Evolutionary conservation across 2,113 vertebrate genomes (phyloP), one percentile per base, ranked within the genome.

Genomic region (Helogale parvula): DNA sequence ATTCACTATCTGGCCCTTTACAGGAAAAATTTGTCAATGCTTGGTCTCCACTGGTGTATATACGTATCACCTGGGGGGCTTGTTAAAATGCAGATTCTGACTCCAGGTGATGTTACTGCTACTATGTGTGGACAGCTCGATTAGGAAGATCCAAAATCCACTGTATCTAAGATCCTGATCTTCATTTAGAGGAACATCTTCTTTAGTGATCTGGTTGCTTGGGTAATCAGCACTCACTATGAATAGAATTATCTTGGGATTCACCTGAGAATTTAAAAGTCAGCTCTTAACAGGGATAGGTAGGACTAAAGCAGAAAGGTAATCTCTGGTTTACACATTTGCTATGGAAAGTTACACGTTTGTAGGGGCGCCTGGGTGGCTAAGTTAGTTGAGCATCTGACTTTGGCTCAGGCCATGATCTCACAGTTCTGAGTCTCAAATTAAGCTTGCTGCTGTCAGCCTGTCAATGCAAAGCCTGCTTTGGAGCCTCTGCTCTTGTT

Each of bases 261-360:
- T 82, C 71, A 82, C 54, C n/a, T 47, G 86, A 94, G 93, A 89
- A 57, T 93, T 71, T 63, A 57, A 91, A 90, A 88, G 65, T 81
- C 72, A 82, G 19, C 72, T 85, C 35, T 89, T 47, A 83, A 82
- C 21, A 87, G 29, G 13, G 25, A 69, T 60, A 16, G 27, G 16
- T 47, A 80, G 31, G 57, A 63, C 29, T 63, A 77, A 93, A 88
- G 8, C 45, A 84, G 35, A 82, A 72, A 74, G 10, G 25, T 12
- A 79, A 88, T 3, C 45, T 60, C 63, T 38, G 35, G 2, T 54
- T 86, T 87, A 66, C 31, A 50, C 15, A 7, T 21, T 83, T 33
- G 66, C 21, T 60, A 63, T 5, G 15, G 3, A 65, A 79, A 96
- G n/a, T 5, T 45, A 68, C 7, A 41, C 41, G 41, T 41, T 41